These are phyloP conservation scores for Danaus melanippus DNA, from an alignment of 1,140 invertebrate genomes.

Conservation along the genomic window DNA sequence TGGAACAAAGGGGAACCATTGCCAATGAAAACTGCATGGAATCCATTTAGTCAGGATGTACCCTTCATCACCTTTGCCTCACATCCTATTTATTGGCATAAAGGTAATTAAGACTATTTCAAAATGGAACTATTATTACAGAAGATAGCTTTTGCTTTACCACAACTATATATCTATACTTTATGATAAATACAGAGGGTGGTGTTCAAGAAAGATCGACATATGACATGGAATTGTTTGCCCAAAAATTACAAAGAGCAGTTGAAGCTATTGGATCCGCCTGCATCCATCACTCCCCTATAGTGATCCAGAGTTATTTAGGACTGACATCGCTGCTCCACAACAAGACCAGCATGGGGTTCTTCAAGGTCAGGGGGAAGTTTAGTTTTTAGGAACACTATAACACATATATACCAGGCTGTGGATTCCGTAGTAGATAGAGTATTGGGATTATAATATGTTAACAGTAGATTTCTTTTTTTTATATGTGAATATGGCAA, in stretches of 20 bases:
- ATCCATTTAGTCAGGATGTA: slow-evolving; percentile 85
- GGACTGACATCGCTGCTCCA: slow-evolving; percentile 85
- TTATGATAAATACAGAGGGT: slow-evolving; percentile 36
- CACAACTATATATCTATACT: neutral
- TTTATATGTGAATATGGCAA: slow-evolving; percentile 1
- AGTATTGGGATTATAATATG: too few relatives aligned
- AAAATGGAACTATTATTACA: neutral
- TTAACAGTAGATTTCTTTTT: neutral
- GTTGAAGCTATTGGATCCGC: slow-evolving; percentile 58
- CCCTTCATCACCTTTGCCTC: slow-evolving; percentile 85
- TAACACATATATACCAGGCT: too few relatives aligned
- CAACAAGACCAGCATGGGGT: slow-evolving; percentile 87
- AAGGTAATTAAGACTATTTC: slow-evolving; percentile 70
- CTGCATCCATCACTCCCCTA: slow-evolving; percentile 78
- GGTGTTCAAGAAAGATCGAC: slow-evolving; percentile 54
- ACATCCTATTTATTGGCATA: slow-evolving; percentile 86
- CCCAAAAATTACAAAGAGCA: slow-evolving; percentile 67
- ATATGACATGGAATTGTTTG: slow-evolving; percentile 75
- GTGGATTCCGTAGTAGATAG: too few relatives aligned
- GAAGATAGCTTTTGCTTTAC: neutral
- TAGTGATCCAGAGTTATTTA: slow-evolving; percentile 86
- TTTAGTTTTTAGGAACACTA: slow-evolving; percentile 80
- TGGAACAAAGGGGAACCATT: slow-evolving; percentile 82
- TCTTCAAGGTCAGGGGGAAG: slow-evolving; percentile 88
- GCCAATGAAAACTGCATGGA: slow-evolving; percentile 84